Evolutionary conservation across 2,797 vertebrate genomes (phyloP), one percentile per base, ranked within the genome.

Genomic region (Acanthopagrus latus): DNA sequence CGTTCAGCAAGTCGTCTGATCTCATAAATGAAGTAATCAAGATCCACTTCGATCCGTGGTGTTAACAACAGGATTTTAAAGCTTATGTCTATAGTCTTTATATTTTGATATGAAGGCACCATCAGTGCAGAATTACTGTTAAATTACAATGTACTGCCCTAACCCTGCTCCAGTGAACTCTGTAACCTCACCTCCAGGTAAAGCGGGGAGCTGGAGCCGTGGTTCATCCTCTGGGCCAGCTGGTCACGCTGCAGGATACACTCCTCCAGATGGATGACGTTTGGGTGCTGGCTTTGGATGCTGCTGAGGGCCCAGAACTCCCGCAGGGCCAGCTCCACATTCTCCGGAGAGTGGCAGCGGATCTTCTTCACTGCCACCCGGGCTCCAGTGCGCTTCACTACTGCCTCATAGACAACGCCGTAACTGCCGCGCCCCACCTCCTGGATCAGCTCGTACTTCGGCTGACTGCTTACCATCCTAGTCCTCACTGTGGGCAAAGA

Each of bases 301-400:
- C 98, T 99, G 95, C 98, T 99, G 69, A 99, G 96, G 58, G 98
- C 98, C 98, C 98, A 99, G 94, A 99, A 99, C 91, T 99, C 98
- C 1, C 97, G 96, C 64, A 99, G 94, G 16, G 98, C 98, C 87
- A 99, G 95, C 90, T 99, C 98, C 86, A 99, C 97, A 55, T 98
- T 99, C 94, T 99, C 98, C 5, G 98, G 98, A 25, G 97, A 97
- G 79, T 98, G 97, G 92, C 98, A 99, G 91, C 97, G 97, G 83
- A 99, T 99, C 94, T 98, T 99, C 94, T 99, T 99, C 81, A 99
- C 97, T 0, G 98, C 98, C 64, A 99, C 96, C 17, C 96, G 96
- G 50, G 95, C 96, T 27, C 97, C 96, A 0, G 96, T 97, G 83
- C 96, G 96, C 90, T 95, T 97, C 86, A 97, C 96, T 80, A 95